Evolutionary conservation across 2,113 vertebrate species (phyloP), one percentile per base, ranked within the genome.

Genomic region (Eclectus roratus): DNA sequence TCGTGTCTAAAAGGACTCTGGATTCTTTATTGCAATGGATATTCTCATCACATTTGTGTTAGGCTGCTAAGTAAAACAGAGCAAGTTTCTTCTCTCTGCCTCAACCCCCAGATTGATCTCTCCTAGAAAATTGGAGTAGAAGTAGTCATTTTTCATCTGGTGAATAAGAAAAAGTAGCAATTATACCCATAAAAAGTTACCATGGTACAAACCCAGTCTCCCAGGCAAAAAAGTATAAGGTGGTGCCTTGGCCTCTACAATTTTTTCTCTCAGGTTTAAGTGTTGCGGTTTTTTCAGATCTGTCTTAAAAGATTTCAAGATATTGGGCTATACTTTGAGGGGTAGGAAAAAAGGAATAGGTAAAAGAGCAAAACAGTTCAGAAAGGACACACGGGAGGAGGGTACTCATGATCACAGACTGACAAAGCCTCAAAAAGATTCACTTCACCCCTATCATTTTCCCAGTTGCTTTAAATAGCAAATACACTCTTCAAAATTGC

Each of bases 391-490:
- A 41, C 21, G 69, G 27, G 12, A 74, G 33, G 47, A 74, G 6
- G 7, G 31, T 6, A 7, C 18, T 27, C 0, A 0, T n/a, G 33
- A 65, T 31, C 44, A 68, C 10, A 52, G 52, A 55, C 19, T 47
- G n/a, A 29, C 41, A 53, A 60, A 70, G 29, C 35, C 41, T 39
- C 60, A 13, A 35, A 27, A 74, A 71, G 11, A 76, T 27, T 31
- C 5, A 86, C n/a, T 52, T 64, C 74, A 70, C 28, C 41, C n/a
- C 44, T 4, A 19, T 4, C 15, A 11, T 23, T 69, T 58, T 69
- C 33, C 15, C 27, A 60, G 52, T 10, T 33, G 44, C 43, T 80
- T 63, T 58, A 77, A 85, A 41, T 5, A 55, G 43, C n/a, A 73
- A 69, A 80, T 20, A 24, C 1, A 3, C 15, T 12, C 19, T 46